Conservation (phyloP, 2,888 invertebrate genomes). For the Drosophila borealis region DNA sequence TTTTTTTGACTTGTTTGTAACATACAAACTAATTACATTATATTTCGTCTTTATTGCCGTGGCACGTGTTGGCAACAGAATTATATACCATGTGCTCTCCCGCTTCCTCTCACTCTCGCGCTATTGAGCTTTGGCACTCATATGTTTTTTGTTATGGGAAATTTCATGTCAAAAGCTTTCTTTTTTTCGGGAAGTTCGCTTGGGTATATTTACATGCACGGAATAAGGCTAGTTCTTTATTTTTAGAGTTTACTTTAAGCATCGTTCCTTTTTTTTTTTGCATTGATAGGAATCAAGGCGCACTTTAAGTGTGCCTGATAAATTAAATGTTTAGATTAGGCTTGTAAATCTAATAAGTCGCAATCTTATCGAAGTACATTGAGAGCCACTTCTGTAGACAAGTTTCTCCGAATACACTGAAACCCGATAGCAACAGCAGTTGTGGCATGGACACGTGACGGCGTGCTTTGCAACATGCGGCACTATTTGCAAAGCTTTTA, state of each 20-base stretch:
- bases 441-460: conserved; percentile 21
- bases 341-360: conserved; percentile 27
- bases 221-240: conserved; percentile 1
- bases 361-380: conserved; percentile 37
- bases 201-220: conserved; percentile 20
- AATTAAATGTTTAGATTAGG: conserved; percentile 8
- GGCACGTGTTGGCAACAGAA: conserved; percentile 34
- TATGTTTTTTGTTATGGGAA: conserved; percentile 76
- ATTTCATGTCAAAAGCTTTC: conserved; percentile 59
- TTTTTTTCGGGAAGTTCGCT: conserved; percentile 6
- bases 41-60: conserved; percentile 6
- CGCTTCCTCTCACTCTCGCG: conserved; percentile 14
- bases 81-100: background rate
- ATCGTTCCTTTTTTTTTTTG: conserved; percentile 10
- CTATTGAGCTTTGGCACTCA: conserved; percentile 34
- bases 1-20: background rate
- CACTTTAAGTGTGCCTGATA: conserved; percentile 16
- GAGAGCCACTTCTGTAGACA: conserved; percentile 5
- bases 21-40: conserved; percentile 15
- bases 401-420: background rate
- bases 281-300: conserved; percentile 16
- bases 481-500: conserved; percentile 37
- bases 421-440: background rate
- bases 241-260: background rate
- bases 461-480: conserved; percentile 46